A percentile compares a stretch with the other conserved stretches of the same genome.
Evolutionary conservation across 1,140 invertebrate species (phyloP).

Genomic region (Eriocheir sinensis): DNA sequence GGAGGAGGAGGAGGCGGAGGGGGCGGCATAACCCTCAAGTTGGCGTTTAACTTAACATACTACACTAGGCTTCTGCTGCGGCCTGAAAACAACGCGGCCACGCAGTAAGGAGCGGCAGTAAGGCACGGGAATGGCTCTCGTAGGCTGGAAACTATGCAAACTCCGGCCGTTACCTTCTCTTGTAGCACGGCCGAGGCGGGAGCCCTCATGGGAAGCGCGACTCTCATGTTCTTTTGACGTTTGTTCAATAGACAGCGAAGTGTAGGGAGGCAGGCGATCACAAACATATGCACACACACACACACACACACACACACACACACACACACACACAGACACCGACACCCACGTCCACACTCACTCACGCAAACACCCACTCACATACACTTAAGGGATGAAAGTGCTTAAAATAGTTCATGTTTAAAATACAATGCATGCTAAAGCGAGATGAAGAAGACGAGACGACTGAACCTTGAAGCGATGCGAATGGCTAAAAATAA

Average conservation of each 20-base stretch:
- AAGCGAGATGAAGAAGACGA: too few relatives aligned
- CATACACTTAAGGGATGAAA: neutral
- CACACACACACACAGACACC: neutral
- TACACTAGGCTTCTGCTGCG: neutral
- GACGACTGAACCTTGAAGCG: too few relatives aligned
- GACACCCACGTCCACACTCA: neutral
- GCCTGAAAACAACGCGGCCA: neutral
- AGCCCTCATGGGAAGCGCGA: neutral
- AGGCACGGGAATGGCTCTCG: neutral
- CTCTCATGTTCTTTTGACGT: neutral
- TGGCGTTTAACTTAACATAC: too few relatives aligned
- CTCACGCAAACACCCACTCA: conserved; percentile 13
- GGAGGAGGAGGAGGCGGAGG: too few relatives aligned
- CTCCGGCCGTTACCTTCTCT: neutral
- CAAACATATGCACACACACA: conserved; percentile 33
- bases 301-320: conserved; percentile 5
- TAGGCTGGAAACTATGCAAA: neutral
- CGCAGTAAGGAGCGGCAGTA: neutral
- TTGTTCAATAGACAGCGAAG: neutral
- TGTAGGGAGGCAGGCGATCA: too few relatives aligned
- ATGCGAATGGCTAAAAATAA: neutral
- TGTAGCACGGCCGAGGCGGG: neutral
- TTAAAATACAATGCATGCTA: too few relatives aligned
- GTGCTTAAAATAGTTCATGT: neutral
- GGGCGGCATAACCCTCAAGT: too few relatives aligned